Conservation (phyloP, 2,797 vertebrate genomes). For the Anableps anableps region DNA sequence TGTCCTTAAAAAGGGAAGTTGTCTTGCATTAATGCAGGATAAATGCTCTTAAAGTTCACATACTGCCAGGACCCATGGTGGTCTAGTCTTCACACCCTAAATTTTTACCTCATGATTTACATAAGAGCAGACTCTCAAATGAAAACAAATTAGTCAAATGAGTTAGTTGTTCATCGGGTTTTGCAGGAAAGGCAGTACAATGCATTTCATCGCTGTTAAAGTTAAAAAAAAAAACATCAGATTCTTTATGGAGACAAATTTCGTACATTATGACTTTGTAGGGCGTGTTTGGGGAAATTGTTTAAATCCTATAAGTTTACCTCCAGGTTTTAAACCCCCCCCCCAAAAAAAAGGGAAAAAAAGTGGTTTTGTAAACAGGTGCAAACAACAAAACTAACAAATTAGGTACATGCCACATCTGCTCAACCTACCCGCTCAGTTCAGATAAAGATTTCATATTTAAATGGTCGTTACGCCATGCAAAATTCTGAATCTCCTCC, state of each 20-base stretch:
- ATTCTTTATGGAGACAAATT: constrained; percentile 23
- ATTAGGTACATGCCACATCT: constrained; percentile 11
- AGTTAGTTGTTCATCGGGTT: constrained; percentile 27
- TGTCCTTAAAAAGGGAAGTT: not conserved
- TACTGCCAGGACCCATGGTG: constrained; percentile 29
- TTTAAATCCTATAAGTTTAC: constrained; percentile 21
- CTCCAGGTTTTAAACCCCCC: constrained; percentile 6
- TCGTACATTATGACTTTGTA: constrained; percentile 4
- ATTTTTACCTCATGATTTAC: constrained; percentile 28
- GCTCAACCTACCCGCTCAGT: not conserved
- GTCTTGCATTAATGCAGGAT: constrained; percentile 2
- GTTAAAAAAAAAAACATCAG: constrained; percentile 15
- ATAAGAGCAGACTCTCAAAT: constrained; percentile 18
- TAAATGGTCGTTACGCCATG: not conserved
- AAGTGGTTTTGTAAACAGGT: constrained; percentile 28
- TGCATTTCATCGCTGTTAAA: constrained; percentile 14
- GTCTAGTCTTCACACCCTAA: constrained; percentile 26
- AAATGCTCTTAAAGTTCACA: constrained; percentile 47
- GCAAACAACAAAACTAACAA: constrained; percentile 23
- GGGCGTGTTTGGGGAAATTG: constrained; percentile 17
- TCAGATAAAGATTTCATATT: not conserved
- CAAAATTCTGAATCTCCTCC: not conserved
- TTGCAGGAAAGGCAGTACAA: constrained; percentile 47
- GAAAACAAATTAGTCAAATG: constrained; percentile 36
- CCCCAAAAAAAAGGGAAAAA: constrained; percentile 24